Conservation (phyloP, 2,888 invertebrate species). For the Nemoura dubitans region DNA sequence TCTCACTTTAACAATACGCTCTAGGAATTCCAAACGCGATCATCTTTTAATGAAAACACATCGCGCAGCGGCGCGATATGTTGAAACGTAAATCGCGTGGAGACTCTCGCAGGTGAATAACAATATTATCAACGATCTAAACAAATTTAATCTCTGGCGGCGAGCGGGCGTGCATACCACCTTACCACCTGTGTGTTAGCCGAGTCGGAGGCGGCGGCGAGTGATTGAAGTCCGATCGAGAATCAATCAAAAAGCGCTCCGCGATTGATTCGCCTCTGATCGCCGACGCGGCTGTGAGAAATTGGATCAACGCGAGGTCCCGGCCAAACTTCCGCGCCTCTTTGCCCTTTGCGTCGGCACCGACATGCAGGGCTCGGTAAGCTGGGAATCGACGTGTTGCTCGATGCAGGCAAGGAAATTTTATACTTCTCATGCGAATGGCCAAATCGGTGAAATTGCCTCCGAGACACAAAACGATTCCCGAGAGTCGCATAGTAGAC, state of each 20-base stretch:
- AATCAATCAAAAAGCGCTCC: neutral
- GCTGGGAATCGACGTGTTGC: neutral
- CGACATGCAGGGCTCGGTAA: neutral
- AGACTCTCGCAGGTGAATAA: neutral
- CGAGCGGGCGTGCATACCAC: neutral
- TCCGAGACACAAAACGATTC: neutral
- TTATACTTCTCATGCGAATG: neutral
- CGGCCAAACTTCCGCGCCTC: neutral
- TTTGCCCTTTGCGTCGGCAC: neutral
- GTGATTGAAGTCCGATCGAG: neutral
- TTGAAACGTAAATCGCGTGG: neutral
- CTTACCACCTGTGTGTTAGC: neutral
- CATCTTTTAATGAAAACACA: neutral
- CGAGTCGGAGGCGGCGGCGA: neutral
- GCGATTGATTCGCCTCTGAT: neutral
- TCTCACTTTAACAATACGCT: neutral
- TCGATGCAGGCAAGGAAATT: neutral
- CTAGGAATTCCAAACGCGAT: neutral
- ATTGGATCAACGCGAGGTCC: neutral
- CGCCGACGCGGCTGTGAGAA: neutral
- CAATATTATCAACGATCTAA: slow-evolving; percentile 7
- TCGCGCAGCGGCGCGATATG: too few relatives aligned
- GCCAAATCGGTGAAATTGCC: neutral
- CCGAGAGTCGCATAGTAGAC: neutral
- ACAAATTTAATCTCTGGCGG: neutral